These are phyloP conservation scores for Umimayanthus kanabou DNA, from an alignment of 92 coral and sea anemone species.

Conservation along the genomic window DNA sequence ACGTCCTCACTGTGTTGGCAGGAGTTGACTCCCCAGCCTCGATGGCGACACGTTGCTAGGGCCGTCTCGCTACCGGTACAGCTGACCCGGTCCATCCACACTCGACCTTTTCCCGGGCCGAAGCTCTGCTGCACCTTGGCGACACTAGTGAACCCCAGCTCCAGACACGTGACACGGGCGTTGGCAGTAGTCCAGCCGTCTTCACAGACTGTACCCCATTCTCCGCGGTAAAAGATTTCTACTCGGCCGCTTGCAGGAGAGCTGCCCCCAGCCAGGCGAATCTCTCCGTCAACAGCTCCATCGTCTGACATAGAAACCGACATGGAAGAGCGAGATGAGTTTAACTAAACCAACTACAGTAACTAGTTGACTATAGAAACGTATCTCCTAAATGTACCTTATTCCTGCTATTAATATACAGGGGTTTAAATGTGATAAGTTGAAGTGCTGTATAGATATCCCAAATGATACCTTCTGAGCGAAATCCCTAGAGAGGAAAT, in stretches of 20 bases:
- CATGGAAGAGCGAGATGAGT: not conserved
- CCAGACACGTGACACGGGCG: constrained; percentile 74
- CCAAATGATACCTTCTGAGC: too few relatives aligned
- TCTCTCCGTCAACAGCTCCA: constrained; percentile 78
- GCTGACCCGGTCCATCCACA: constrained; percentile 68
- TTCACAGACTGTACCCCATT: constrained; percentile 90
- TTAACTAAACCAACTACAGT: not conserved
- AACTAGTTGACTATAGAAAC: not conserved
- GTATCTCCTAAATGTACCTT: not conserved
- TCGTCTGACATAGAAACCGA: constrained; percentile 37
- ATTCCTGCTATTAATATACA: not conserved
- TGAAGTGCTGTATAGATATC: too few relatives aligned
- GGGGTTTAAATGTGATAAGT: too few relatives aligned
- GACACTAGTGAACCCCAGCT: constrained; percentile 82
- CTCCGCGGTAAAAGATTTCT: constrained; percentile 81
- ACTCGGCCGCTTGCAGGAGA: constrained; percentile 77
- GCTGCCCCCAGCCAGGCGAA: constrained; percentile 75
- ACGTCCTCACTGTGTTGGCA: constrained; percentile 74
- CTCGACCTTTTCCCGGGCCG: constrained; percentile 77
- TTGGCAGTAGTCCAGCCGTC: constrained; percentile 63
- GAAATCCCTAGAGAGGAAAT: too few relatives aligned
- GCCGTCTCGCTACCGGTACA: constrained; percentile 72
- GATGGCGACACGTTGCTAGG: constrained; percentile 47
- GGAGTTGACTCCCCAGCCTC: constrained; percentile 55
- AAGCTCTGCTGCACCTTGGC: constrained; percentile 60